Percentiles rank a stretch among this genome's conserved stretches.
phyloP scores from a whole-genome alignment of 2,113 vertebrate genomes.

The Podarcis cretensis region DNA sequence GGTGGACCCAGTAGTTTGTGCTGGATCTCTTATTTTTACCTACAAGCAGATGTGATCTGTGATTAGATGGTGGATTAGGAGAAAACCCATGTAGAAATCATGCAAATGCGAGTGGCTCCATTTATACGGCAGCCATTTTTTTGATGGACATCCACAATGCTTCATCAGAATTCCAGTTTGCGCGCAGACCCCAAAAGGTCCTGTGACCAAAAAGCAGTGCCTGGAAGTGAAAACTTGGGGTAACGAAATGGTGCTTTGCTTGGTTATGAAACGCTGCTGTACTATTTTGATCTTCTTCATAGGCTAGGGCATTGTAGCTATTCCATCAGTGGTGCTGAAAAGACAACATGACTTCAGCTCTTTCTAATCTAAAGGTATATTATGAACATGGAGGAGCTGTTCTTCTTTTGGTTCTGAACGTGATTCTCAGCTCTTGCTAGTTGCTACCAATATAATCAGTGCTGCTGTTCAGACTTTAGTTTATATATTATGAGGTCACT shows the following conservation, averaged over 20 bases:
- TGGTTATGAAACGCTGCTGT: background rate
- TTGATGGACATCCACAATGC: too few species aligned
- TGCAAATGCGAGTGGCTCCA: too few species aligned
- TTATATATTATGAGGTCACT: background rate
- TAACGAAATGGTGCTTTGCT: background rate
- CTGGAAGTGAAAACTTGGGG: background rate
- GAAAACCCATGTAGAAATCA: too few species aligned
- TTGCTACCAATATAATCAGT: background rate
- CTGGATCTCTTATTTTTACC: too few species aligned
- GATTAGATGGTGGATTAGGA: too few species aligned
- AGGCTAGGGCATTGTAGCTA: background rate
- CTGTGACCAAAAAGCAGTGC: background rate
- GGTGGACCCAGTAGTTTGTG: too few species aligned
- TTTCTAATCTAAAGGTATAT: background rate
- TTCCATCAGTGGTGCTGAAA: background rate
- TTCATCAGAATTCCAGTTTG: too few species aligned
- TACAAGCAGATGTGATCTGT: too few species aligned
- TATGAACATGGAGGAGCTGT: conserved; percentile 8
- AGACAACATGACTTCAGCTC: background rate
- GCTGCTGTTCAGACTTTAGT: background rate
- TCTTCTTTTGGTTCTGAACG: conserved; percentile 38
- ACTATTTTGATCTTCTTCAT: background rate
- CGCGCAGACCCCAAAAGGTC: too few species aligned
- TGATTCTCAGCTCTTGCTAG: background rate
- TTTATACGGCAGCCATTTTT: too few species aligned